phyloP scores from a whole-genome alignment of 2,888 invertebrate species.

The Esperia sulphurella region DNA sequence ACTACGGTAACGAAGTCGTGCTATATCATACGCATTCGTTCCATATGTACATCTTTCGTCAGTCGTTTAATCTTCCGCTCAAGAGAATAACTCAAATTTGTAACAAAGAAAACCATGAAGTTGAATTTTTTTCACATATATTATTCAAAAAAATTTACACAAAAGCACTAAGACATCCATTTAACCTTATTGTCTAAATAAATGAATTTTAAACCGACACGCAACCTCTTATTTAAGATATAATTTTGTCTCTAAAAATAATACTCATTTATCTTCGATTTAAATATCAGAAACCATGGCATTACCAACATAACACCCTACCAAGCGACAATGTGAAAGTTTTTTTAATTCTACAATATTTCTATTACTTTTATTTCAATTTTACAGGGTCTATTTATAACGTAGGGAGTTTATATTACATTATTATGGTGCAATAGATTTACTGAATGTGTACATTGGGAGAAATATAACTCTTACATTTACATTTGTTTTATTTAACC shows the following conservation, averaged over 20 bases:
- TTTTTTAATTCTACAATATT: conserved; percentile 47
- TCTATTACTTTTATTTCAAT: conserved; percentile 39
- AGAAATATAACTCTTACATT: conserved; percentile 55
- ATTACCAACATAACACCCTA: conserved; percentile 64
- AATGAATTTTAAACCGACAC: conserved; percentile 76
- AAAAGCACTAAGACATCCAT: conserved; percentile 81
- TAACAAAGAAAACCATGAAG: conserved; percentile 22
- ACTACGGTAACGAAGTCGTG: no score
- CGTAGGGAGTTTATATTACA: conserved; percentile 64
- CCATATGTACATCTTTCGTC: no score
- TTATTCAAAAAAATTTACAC: conserved; percentile 80
- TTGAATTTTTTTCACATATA: conserved; percentile 74
- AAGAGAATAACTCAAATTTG: conserved; percentile 10
- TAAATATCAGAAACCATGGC: conserved; percentile 64
- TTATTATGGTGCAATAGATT: conserved; percentile 61
- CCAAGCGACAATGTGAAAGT: conserved; percentile 58
- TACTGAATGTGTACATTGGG: conserved; percentile 65
- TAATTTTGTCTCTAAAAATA: conserved; percentile 78
- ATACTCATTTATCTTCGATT: conserved; percentile 61
- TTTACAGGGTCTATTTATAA: conserved; percentile 58
- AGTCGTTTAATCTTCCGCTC: no score
- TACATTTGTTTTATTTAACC: conserved; percentile 25
- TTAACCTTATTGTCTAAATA: conserved; percentile 79
- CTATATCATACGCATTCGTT: no score
- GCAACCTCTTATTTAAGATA: conserved; percentile 73